Percentiles rank a stretch among this genome's conserved stretches.
phyloP scores from a whole-genome alignment of 1,140 invertebrate species.

The Antheraea pernyi region DNA sequence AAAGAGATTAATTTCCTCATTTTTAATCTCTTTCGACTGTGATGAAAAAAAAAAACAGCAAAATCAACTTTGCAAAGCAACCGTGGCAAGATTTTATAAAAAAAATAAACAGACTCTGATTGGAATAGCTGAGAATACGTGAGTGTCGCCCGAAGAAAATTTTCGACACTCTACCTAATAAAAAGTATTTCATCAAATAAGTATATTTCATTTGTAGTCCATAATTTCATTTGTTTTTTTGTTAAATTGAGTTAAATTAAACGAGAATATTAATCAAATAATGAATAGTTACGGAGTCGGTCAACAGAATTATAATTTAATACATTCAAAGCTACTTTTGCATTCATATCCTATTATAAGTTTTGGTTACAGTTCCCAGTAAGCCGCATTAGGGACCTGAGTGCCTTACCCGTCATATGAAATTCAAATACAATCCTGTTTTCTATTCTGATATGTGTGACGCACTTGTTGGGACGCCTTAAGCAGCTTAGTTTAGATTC shows the following conservation, averaged over 20 bases:
- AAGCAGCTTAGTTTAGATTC: constrained; percentile 3
- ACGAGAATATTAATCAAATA: too few relatives aligned
- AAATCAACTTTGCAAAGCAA: not conserved
- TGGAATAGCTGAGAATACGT: not conserved
- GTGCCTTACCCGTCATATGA: constrained; percentile 20
- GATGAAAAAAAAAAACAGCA: not conserved
- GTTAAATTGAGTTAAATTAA: too few relatives aligned
- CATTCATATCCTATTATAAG: constrained; percentile 10
- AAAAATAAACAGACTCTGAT: not conserved
- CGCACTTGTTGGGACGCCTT: constrained; percentile 1
- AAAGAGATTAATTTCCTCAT: not conserved
- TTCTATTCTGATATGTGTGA: constrained; percentile 10
- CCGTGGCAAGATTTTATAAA: not conserved
- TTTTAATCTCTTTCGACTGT: not conserved
- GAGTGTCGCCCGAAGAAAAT: not conserved
- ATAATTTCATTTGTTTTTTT: not conserved
- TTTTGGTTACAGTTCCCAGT: constrained; percentile 15
- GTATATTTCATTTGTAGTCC: not conserved
- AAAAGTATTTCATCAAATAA: not conserved
- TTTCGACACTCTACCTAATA: not conserved
- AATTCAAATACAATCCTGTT: constrained; percentile 30
- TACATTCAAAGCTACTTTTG: constrained; percentile 8
- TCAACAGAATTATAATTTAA: not conserved
- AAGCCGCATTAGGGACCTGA: constrained; percentile 16
- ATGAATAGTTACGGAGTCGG: not conserved